Conservation (phyloP, 1,140 invertebrate genomes). For the Diuraphis noxia region DNA sequence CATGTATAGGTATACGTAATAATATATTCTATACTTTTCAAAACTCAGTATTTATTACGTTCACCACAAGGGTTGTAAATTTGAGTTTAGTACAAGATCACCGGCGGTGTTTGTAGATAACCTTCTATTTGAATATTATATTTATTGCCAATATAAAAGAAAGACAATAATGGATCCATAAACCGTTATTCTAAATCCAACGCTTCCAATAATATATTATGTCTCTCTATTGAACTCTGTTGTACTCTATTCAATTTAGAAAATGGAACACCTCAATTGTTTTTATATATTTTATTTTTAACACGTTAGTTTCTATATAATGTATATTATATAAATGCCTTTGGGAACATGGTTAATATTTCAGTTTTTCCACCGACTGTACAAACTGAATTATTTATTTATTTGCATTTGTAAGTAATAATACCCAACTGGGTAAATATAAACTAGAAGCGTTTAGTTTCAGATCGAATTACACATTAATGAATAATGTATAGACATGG, state of each 20-base stretch:
- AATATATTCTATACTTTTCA: constrained; percentile 8
- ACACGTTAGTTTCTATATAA: background rate
- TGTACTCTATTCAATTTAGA: constrained; percentile 21
- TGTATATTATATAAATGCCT: background rate
- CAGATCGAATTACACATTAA: constrained; percentile 7
- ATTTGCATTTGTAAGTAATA: constrained; percentile 13
- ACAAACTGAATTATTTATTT: constrained; percentile 8
- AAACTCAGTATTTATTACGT: background rate
- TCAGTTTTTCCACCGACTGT: background rate
- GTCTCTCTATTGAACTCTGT: background rate
- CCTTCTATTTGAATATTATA: constrained; percentile 21
- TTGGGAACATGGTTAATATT: constrained; percentile 5
- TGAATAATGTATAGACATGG: constrained; percentile 18
- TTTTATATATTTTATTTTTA: background rate
- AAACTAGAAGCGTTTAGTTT: background rate
- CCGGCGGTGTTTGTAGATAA: background rate
- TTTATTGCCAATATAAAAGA: constrained; percentile 23
- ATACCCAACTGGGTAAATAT: background rate
- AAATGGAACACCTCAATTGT: constrained; percentile 17
- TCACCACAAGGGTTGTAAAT: background rate
- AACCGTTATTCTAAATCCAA: background rate
- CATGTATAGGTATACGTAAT: too few species aligned
- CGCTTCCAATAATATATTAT: background rate
- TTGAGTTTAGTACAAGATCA: background rate
- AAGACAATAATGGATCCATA: constrained; percentile 12